Base-by-base conservation (phyloP, 2,113 vertebrate species). In the Austrofundulus limnaeus region DNA sequence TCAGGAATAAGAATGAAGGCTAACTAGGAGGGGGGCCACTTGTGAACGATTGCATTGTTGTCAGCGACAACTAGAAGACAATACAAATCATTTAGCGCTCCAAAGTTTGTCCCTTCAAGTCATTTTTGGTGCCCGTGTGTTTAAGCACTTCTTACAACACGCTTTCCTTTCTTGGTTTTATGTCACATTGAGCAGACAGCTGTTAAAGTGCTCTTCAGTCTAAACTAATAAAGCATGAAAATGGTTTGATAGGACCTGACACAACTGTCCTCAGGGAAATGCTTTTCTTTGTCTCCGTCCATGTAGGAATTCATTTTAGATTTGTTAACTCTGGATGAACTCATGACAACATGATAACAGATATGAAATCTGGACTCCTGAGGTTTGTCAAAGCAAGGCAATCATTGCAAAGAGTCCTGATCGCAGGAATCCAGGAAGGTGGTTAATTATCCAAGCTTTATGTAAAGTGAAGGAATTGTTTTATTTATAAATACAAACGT, bases 1-100 rank as follows among this genome's bases (percentile, higher is more conserved):
- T 75, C 54, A 11, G 28, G 38, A 59, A 5, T 72, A 53, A 83
- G 80, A 88, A 87, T 78, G 48, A 82, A 88, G 88, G 82, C 72
- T 86, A 80, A 74, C 78, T 23, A 60, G 76, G 77, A 39, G 41
- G 17, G 61, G 59, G 51, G 59, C 17, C 56, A 67, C 81, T 81
- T 73, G 56, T 75, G 54, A 82, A 75, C 82, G 58, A 73, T 78
- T 75, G 74, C 63, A 72, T 49, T 24, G 47, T 51, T 72, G 72
- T 72, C 64, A 73, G 67, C 56, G 51, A 39, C 20, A 47, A 43
- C 62, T 61, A 67, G 72, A 83, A 62, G 74, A 73, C 63, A 55
- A 66, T 38, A 19, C 20, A 19, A 55, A 52, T 61, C 52, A 82
- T 83, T 81, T 72, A 75, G 19, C 39, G 21, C 25, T 21, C 56